These are phyloP conservation scores for Hymenochirus boettgeri DNA, from an alignment of 2,113 vertebrate species.

Conservation along the genomic window DNA sequence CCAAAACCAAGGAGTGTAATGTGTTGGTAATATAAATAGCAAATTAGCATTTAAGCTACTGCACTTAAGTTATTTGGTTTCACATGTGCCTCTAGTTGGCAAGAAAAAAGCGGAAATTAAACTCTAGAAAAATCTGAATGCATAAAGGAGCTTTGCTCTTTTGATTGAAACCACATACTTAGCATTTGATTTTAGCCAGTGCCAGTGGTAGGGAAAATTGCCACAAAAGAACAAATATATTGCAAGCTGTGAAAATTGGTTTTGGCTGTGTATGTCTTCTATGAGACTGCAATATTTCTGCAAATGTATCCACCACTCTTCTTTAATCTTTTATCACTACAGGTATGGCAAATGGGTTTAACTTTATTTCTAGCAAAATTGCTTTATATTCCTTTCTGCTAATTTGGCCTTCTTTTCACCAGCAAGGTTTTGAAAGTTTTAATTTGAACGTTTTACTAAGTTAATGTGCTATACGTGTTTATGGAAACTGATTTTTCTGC, in stretches of 20 bases:
- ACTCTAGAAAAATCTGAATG: constrained; percentile 49
- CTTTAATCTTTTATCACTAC: constrained; percentile 45
- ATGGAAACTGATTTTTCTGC: not conserved
- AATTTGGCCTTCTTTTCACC: constrained; percentile 15
- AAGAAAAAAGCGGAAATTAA: constrained; percentile 53
- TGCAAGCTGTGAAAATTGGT: constrained; percentile 55
- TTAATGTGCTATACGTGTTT: not conserved
- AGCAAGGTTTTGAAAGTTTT: constrained; percentile 16
- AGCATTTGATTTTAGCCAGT: constrained; percentile 42
- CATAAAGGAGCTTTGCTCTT: constrained; percentile 57
- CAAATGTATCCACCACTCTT: constrained; percentile 46
- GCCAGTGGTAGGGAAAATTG: constrained; percentile 57
- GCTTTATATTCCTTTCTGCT: constrained; percentile 39
- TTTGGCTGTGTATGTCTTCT: constrained; percentile 44
- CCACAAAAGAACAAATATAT: constrained; percentile 45
- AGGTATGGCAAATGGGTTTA: constrained; percentile 40
- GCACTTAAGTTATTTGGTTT: constrained; percentile 56
- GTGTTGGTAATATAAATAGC: constrained; percentile 43
- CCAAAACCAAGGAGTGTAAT: constrained; percentile 37
- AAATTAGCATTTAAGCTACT: constrained; percentile 44
- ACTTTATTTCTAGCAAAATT: constrained; percentile 35
- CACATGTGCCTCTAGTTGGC: constrained; percentile 56
- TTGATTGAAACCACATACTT: constrained; percentile 51
- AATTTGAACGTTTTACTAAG: constrained; percentile 1
- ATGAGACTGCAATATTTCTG: constrained; percentile 47